Evolutionary conservation across 2,797 vertebrate species (phyloP).

Genomic region (Poecile montanus): DNA sequence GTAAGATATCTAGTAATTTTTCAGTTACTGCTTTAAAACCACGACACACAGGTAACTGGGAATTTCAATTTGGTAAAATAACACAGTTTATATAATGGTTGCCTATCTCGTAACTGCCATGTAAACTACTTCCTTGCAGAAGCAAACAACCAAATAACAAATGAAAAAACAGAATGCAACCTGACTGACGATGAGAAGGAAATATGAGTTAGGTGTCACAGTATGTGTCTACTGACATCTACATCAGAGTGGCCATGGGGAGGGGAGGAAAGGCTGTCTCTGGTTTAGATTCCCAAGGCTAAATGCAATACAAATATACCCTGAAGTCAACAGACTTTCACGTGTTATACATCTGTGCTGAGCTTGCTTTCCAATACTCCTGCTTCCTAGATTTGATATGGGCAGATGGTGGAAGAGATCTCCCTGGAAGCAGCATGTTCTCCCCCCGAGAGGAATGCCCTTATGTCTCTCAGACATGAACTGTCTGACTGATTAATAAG

Average conservation of each 20-base stretch:
- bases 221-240: neutral
- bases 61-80: neutral
- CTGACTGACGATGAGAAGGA: neutral
- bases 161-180: neutral
- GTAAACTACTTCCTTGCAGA: neutral
- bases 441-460: neutral
- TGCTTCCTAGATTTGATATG: neutral
- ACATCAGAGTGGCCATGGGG: neutral
- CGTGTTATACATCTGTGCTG: neutral
- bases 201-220: neutral
- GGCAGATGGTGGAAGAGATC: neutral
- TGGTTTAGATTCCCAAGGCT: neutral
- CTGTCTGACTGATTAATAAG: slow-evolving; percentile 3
- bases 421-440: neutral
- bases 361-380: neutral
- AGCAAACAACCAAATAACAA: neutral
- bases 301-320: neutral
- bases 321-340: neutral
- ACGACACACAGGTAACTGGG: neutral
- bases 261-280: neutral
- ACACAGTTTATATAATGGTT: neutral
- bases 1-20: no score
- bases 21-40: no score
- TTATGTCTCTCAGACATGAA: neutral
- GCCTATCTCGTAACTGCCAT: neutral